phyloP scores from a whole-genome alignment of 2,113 vertebrate genomes.

The Notarius quadriscutis region DNA sequence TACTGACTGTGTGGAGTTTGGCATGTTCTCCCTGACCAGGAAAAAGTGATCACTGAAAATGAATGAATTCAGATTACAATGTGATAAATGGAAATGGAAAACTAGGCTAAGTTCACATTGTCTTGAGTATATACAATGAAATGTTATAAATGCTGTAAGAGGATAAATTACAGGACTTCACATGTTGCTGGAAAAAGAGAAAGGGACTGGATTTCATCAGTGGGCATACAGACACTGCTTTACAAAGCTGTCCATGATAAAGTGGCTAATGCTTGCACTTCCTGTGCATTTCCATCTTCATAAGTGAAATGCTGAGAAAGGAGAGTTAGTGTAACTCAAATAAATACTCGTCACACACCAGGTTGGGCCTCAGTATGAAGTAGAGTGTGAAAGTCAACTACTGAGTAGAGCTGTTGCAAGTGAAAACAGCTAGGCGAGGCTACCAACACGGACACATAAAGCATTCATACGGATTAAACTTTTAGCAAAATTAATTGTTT shows the following conservation, averaged over 20 bases:
- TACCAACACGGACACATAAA: not conserved
- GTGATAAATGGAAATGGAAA: not conserved
- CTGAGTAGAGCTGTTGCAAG: not conserved
- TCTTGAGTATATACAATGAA: not conserved
- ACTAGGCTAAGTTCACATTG: not conserved
- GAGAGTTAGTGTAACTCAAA: not conserved
- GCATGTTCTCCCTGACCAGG: not conserved
- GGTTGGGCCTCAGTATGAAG: not conserved
- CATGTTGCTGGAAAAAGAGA: not conserved
- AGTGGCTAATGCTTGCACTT: not conserved
- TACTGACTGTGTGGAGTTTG: not conserved
- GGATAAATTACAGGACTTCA: not conserved
- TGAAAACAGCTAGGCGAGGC: not conserved
- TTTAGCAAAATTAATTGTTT: not conserved
- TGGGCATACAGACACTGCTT: not conserved
- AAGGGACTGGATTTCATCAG: not conserved
- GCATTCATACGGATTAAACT: not conserved
- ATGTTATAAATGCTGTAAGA: not conserved
- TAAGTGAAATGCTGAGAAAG: not conserved
- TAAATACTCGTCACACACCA: not conserved
- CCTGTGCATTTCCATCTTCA: constrained; percentile 13
- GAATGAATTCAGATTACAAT: not conserved
- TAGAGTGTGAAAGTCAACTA: not conserved
- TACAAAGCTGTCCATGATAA: not conserved
- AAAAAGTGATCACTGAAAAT: not conserved